Evolutionary conservation across 1,140 invertebrate genomes (phyloP), one percentile per base, ranked within the genome.

Genomic region (Drosophila virilis): DNA sequence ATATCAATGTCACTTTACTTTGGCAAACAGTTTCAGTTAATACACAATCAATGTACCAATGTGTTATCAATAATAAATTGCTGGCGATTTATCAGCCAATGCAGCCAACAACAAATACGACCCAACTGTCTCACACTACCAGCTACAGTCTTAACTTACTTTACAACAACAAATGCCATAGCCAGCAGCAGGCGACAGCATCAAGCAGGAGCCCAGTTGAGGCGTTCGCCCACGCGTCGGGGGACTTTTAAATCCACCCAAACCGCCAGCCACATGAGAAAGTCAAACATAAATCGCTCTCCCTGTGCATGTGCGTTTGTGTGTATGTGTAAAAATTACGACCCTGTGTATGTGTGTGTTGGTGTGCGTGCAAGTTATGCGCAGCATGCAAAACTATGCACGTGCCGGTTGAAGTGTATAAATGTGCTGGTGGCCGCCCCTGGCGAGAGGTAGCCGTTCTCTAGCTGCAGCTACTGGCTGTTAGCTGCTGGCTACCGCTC

Each of bases 21-120:
- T 89, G 84, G 84, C 84, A 89, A 89, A 89, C 84, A 89, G 84
- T 89, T 89, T 89, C 84, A 89, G 84, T 89, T 89, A 89, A 89
- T 89, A 89, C 84, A 89, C 84, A 89, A 89, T 89, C 84, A 89
- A 89, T 89, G 84, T 89, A 84, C 84, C 84, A 89, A 89, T 89
- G 84, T 89, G 84, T 89, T 89, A 89, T 89, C 84, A 89, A 89
- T 89, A 89, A 89, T 89, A 89, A 89, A 89, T 89, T 84, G 84
- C 84, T 72, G 74, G 84, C 84, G 84, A 89, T 89, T 89, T 89
- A 89, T 89, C 84, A 89, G 83, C 64, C 83, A 86, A 59, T 86
- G 83, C 83, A 76, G 62, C 77, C 69, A 79, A 45, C 65, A 82
- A 42, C 58, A 67, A 43, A 48, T 40, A 32, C 58, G 40, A 62